Evolutionary conservation across 2,888 invertebrate genomes (phyloP).

Genomic region (Pyrochroa serraticornis): DNA sequence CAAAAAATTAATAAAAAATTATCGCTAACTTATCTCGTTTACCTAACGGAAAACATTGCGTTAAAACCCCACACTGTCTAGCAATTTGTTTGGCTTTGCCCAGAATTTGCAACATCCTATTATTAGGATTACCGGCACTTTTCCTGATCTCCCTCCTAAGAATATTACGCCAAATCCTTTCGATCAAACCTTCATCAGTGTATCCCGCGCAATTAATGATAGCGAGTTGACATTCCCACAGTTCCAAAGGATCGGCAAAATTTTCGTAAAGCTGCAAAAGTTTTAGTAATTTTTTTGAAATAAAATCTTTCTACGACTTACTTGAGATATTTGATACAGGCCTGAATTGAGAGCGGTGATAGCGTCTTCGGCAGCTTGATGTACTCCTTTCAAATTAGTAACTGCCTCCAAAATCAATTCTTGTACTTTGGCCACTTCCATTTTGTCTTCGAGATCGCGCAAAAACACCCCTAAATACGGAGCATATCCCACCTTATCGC

Average conservation of each 20-base stretch:
- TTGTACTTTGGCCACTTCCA: conserved; percentile 88
- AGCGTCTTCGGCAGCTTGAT: conserved; percentile 60
- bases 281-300: background rate
- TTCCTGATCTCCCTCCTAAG: conserved; percentile 63
- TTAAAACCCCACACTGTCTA: conserved; percentile 78
- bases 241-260: conserved; percentile 86
- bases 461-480: conserved; percentile 78
- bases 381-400: conserved; percentile 56
- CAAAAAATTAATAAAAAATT: conserved; percentile 14
- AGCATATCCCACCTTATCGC: conserved; percentile 77
- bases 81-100: conserved; percentile 79
- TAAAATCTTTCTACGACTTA: conserved; percentile 45
- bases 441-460: conserved; percentile 90
- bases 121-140: conserved; percentile 60
- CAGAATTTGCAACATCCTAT: conserved; percentile 71
- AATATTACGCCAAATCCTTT: conserved; percentile 91
- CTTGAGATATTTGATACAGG: conserved; percentile 86
- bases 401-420: conserved; percentile 73
- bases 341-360: conserved; percentile 77
- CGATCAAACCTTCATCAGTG: conserved; percentile 84
- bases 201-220: conserved; percentile 95
- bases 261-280: conserved; percentile 79
- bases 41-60: conserved; percentile 88
- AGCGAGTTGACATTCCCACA: conserved; percentile 93
- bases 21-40: too few relatives aligned